Percentiles rank a stretch among this genome's conserved stretches.
Evolutionary conservation across 2,113 vertebrate genomes (phyloP).

Genomic region (Carlito syrichta): DNA sequence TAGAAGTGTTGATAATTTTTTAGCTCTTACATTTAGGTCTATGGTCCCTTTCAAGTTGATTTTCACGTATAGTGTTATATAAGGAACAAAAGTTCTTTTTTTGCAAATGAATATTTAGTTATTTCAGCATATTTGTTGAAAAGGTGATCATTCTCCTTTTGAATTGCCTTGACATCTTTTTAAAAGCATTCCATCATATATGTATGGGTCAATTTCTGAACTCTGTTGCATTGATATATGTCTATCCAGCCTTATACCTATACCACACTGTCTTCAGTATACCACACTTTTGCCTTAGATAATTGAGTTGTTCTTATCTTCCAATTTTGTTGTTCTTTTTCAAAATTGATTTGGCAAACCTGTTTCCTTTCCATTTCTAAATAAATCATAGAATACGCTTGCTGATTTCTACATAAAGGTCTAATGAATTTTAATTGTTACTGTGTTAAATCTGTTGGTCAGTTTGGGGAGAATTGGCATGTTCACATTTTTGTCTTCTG

Average conservation of each 20-base stretch:
- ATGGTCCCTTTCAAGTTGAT: not conserved
- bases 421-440: not conserved
- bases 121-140: not conserved
- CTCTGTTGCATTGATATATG: not conserved
- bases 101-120: not conserved
- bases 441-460: not conserved
- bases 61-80: not conserved
- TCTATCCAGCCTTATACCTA: not conserved
- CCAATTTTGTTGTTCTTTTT: not conserved
- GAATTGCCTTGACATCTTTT: not conserved
- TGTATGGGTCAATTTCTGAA: not conserved
- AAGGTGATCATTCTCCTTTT: not conserved
- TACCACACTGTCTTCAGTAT: not conserved
- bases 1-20: not conserved
- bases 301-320: no score
- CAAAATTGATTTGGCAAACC: not conserved
- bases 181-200: not conserved
- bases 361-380: not conserved
- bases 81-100: not conserved
- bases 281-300: not conserved
- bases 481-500: not conserved
- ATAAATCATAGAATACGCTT: not conserved
- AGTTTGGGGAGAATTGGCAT: not conserved
- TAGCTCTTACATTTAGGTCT: not conserved
- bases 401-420: not conserved